phyloP scores from a whole-genome alignment of 2,797 vertebrate species.

The Oreochromis grahami region DNA sequence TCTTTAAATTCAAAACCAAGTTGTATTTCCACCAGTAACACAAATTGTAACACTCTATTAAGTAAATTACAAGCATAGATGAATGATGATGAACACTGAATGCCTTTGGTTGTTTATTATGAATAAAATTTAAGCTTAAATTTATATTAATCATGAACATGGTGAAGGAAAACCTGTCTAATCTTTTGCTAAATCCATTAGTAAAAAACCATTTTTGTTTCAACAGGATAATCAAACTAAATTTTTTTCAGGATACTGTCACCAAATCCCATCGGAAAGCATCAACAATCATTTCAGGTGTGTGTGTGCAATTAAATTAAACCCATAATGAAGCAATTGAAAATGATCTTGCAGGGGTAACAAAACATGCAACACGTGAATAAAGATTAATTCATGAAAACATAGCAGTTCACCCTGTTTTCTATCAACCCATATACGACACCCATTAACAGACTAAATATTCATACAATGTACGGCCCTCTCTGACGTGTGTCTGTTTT shows the following conservation, averaged over 20 bases:
- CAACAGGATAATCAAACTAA: not conserved
- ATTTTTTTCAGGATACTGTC: not conserved
- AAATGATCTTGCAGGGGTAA: not conserved
- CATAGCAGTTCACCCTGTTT: not conserved
- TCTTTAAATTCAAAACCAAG: not conserved
- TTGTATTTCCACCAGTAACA: not conserved
- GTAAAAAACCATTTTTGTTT: not conserved
- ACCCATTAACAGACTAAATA: not conserved
- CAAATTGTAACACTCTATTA: not conserved
- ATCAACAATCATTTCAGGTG: not conserved
- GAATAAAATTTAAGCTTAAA: not conserved
- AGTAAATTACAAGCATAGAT: not conserved
- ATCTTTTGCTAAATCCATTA: not conserved
- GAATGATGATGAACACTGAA: not conserved
- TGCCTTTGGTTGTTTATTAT: not conserved
- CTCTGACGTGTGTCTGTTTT: slow-evolving; percentile 21
- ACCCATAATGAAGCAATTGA: not conserved
- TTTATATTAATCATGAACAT: not conserved
- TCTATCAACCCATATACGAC: not conserved
- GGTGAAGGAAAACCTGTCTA: not conserved
- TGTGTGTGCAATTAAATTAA: not conserved
- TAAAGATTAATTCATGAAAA: not conserved
- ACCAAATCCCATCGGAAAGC: not conserved
- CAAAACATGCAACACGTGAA: not conserved
- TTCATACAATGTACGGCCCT: not conserved